Evolutionary conservation across 2,888 invertebrate genomes (phyloP), one percentile per base, ranked within the genome.

Genomic region (Auanema sp.): DNA sequence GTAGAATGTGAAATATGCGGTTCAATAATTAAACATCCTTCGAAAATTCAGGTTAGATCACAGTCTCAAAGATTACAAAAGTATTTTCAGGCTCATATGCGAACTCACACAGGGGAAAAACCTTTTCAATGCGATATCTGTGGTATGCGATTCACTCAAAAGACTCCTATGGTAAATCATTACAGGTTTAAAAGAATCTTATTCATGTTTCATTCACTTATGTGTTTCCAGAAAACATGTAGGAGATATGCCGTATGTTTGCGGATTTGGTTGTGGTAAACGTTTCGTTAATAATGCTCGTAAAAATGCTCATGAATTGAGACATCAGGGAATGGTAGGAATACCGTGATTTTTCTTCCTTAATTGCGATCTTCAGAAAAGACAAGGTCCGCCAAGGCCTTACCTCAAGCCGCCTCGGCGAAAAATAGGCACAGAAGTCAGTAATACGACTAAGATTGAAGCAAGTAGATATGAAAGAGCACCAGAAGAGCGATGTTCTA

Each of bases 81-180:
- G 40, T 5, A 40, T 14, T 44, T 71, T 18, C 44, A 75, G 67
- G 79, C 76, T 8, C 79, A 79, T 58, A 74, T 78, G 74, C 55
- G 78, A 51, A 79, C 76, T 18, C 79, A 79, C 60, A 77, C 79
- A 11, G 78, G 79, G 10, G 79, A 79, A 60, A 68, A 68, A 18
- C 79, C 79, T 2, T 78, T 70, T 57, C 51, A 41, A 14, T 79
- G 79, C 62, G 64, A 67, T 24, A 52, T 72, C n/a, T 79, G 79
- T 58, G 75, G 74, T 6, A 47, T 56, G 50, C 21, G 64, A 12
- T 79, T 78, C 66, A 65, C 70, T 18, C 79, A 78, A 57, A 60
- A 63, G 42, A 73, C 75, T 1, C 78, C 79, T 0, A 64, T 70
- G 68, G 57, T 69, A 40, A 69, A 63, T 50, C 74, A 73, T 56